Base-by-base conservation (phyloP, 2,113 vertebrate species). In the Erythrocercus mccallii region DNA sequence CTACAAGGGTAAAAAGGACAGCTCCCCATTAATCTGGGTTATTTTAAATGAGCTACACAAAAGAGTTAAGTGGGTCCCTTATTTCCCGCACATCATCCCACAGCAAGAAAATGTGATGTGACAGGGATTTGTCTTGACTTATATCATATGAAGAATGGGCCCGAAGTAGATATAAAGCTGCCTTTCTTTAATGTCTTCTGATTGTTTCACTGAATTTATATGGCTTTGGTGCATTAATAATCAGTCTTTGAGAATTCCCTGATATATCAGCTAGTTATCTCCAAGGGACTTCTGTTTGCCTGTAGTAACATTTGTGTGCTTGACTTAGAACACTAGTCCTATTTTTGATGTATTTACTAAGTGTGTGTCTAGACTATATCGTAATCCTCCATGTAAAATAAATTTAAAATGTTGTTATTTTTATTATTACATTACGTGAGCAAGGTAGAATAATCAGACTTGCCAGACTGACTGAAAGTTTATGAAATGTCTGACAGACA, bases 151-250 rank as follows among this genome's bases (percentile, higher is more conserved):
- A 93, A 82, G 40, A 91, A 81, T 17, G 80, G 65, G 31, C 33
- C 44, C 2, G 0, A 65, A 57, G 22, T 37, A 94, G 64, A 51
- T 53, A 77, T 87, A 95, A 94, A 95, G 22, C 42, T 92, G 60
- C 65, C 71, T 94, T 92, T 80, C 80, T 50, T 86, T 81, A 72
- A 94, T 79, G 51, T 79, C 57, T 92, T 94, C 58, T 79, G 64
- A 86, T 91, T 94, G 74, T 96, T 91, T 94, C 68, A 78, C 10
- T 73, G 72, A 83, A 95, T 89, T 93, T 85, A 73, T 89, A 81
- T 74, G 79, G 37, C 42, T 92, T 92, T 71, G 27, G n/a, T 93
- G 38, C 56, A 83, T 92, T 89, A 89, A 88, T 91, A 87, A 92
- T 79, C 44, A 68, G 40, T 60, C n/a, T 80, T 81, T 76, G 28